phyloP scores from a whole-genome alignment of 2,888 invertebrate genomes.

The Alviniconcha strummeri region DNA sequence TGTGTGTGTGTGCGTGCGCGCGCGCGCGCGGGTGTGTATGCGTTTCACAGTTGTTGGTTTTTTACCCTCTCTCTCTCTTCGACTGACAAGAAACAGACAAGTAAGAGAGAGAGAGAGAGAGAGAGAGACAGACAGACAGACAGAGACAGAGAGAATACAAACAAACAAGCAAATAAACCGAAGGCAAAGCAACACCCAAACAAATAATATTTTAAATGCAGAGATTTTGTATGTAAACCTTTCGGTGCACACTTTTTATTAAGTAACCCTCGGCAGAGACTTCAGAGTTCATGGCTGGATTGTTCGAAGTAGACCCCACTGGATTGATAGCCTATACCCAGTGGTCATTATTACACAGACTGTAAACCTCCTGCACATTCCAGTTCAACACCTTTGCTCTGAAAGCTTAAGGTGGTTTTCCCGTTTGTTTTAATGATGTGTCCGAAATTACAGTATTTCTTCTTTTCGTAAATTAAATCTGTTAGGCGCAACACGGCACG shows the following conservation, averaged over 20 bases:
- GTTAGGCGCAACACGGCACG: too few relatives aligned
- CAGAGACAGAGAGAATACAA: background rate
- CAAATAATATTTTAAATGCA: background rate
- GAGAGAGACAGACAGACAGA: constrained; percentile 7
- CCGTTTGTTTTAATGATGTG: too few relatives aligned
- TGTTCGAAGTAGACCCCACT: too few relatives aligned
- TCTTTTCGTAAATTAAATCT: too few relatives aligned
- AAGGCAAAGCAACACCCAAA: background rate
- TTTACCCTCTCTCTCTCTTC: background rate
- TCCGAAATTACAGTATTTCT: too few relatives aligned
- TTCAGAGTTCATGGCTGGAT: too few relatives aligned
- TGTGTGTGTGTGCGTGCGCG: background rate
- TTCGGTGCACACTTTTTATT: background rate
- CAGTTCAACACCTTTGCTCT: too few relatives aligned
- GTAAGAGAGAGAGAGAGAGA: constrained; percentile 10
- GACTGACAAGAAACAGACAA: background rate
- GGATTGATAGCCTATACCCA: too few relatives aligned
- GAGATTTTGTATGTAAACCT: background rate
- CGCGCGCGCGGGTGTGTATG: background rate
- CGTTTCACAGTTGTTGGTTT: background rate
- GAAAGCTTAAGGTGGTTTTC: too few relatives aligned
- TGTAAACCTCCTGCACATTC: too few relatives aligned
- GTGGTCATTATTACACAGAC: too few relatives aligned
- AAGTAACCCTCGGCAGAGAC: background rate
- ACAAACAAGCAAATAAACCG: background rate